phyloP scores from a whole-genome alignment of 1,140 invertebrate species.

The Protaetia brevitarsis region DNA sequence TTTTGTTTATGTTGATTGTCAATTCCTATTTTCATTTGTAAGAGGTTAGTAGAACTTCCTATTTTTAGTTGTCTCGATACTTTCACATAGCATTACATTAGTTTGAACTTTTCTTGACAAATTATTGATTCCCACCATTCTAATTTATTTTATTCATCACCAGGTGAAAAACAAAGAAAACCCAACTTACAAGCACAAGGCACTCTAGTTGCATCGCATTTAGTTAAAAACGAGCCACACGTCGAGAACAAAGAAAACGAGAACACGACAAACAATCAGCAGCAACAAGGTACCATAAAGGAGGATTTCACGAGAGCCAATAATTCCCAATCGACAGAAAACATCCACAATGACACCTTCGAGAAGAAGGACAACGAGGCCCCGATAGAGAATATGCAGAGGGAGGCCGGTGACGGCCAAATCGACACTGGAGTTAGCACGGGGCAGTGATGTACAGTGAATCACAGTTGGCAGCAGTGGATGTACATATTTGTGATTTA shows the following conservation, averaged over 20 bases:
- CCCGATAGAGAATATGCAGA: constrained; percentile 57
- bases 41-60: too few species aligned
- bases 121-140: too few species aligned
- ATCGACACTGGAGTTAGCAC: constrained; percentile 49
- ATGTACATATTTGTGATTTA: constrained; percentile 19
- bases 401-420: constrained; percentile 58
- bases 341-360: constrained; percentile 29
- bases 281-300: background rate
- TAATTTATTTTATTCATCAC: too few species aligned
- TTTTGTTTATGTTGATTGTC: too few species aligned
- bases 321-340: constrained; percentile 42
- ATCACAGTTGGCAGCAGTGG: background rate
- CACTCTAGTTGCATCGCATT: constrained; percentile 47
- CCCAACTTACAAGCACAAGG: constrained; percentile 50
- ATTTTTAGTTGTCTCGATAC: too few species aligned
- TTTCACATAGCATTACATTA: constrained; percentile 8
- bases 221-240: constrained; percentile 9
- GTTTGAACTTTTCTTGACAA: too few species aligned
- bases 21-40: too few species aligned
- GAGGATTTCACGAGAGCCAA: constrained; percentile 25
- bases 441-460: constrained; percentile 37
- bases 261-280: constrained; percentile 3
- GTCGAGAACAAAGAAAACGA: constrained; percentile 35
- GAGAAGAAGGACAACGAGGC: constrained; percentile 24
- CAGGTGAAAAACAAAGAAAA: constrained; percentile 49